Evolutionary conservation across 2,888 invertebrate genomes (phyloP).

Genomic region (Laothoe populi): DNA sequence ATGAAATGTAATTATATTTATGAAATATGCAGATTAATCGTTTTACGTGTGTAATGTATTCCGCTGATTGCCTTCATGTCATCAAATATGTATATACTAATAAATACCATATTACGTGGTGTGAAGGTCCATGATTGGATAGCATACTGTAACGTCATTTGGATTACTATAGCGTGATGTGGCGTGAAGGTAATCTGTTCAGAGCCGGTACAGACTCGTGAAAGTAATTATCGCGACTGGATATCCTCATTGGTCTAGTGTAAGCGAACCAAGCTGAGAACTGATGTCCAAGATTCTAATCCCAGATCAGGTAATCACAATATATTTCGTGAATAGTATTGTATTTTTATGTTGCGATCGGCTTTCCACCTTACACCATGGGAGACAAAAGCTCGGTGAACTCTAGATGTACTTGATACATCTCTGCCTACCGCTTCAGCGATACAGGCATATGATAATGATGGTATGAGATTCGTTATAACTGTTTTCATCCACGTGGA

Average conservation of each 20-base stretch:
- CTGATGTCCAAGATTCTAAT: no score
- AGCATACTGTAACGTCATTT: neutral
- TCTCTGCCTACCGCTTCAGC: no score
- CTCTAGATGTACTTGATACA: no score
- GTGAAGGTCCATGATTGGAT: neutral
- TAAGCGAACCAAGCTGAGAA: no score
- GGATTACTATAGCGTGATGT: neutral
- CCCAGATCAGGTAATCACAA: no score
- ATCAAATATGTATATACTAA: slow-evolving; percentile 5
- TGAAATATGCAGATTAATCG: neutral
- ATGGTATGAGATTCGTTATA: neutral
- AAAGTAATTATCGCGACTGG: neutral
- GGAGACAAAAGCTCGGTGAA: no score
- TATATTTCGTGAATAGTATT: no score
- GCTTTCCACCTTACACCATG: no score
- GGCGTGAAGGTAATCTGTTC: neutral
- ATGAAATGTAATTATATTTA: neutral
- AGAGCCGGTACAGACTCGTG: slow-evolving; percentile 7
- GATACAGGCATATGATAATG: no score
- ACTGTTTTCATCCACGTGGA: neutral
- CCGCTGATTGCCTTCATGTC: slow-evolving; percentile 1
- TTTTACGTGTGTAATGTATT: neutral
- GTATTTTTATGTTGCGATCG: no score
- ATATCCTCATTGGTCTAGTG: no score
- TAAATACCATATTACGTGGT: slow-evolving; percentile 6